Evolutionary conservation across 2,113 vertebrate species (phyloP).

Genomic region (Propithecus coquereli): DNA sequence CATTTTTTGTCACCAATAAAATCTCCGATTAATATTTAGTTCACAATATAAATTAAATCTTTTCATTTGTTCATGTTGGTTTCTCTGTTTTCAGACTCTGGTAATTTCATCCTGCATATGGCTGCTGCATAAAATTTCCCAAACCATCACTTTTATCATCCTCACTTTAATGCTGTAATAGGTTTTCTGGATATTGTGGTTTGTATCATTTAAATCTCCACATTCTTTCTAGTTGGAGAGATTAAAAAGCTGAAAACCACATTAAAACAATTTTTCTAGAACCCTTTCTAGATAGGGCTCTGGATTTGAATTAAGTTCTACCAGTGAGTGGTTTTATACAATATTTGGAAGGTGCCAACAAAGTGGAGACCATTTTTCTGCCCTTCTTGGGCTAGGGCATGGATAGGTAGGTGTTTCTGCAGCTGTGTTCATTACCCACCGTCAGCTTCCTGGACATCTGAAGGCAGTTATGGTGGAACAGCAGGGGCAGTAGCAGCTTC

Average conservation of each 20-base stretch:
- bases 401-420: neutral
- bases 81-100: neutral
- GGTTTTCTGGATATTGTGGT: neutral
- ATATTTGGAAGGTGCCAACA: neutral
- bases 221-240: neutral
- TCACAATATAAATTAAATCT: constrained; percentile 52
- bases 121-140: neutral
- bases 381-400: neutral
- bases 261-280: neutral
- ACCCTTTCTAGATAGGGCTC: neutral
- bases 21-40: constrained; percentile 68
- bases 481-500: neutral
- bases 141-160: neutral
- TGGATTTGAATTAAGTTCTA: neutral
- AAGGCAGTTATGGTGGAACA: fast-evolving
- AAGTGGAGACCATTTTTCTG: neutral
- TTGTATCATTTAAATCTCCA: neutral
- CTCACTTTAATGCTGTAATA: neutral
- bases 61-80: constrained; percentile 44
- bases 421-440: fast-evolving
- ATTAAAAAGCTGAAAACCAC: neutral
- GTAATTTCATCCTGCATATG: neutral
- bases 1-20: constrained; percentile 63
- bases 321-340: neutral
- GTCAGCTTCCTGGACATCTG: neutral